A percentile compares a stretch with the other conserved stretches of the same genome.
phyloP scores from a whole-genome alignment of 2,797 vertebrate genomes.

The Dendrocincla fuliginosa region DNA sequence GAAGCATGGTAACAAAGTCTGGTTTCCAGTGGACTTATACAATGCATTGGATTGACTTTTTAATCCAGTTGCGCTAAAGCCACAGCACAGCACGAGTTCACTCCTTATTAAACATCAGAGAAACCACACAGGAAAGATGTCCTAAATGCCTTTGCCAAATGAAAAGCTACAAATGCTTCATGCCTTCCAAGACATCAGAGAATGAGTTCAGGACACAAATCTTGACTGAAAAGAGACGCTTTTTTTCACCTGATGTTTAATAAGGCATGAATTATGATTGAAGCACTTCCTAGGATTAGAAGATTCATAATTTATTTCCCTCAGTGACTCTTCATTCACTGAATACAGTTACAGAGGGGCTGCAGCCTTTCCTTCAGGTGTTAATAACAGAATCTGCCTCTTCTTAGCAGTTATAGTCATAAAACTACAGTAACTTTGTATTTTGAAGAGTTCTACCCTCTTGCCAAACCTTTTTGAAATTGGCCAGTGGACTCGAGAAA shows the following conservation, averaged over 20 bases:
- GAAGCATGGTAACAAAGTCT: background rate
- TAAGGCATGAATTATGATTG: background rate
- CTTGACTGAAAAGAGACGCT: background rate
- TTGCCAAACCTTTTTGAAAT: background rate
- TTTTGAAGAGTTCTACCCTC: background rate
- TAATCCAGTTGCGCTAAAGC: background rate
- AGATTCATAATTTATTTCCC: background rate
- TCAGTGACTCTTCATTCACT: background rate
- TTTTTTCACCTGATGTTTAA: background rate
- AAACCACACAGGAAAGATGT: slow-evolving; percentile 26
- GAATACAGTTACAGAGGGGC: background rate
- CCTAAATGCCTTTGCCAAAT: background rate
- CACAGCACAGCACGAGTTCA: background rate
- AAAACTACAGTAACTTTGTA: background rate
- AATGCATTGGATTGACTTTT: background rate
- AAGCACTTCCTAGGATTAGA: background rate
- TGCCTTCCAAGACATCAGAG: background rate
- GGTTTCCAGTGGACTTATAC: background rate
- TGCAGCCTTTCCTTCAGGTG: background rate
- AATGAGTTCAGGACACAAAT: background rate
- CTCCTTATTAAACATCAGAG: slow-evolving; percentile 11
- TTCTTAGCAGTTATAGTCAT: background rate
- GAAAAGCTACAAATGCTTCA: background rate
- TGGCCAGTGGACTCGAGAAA: background rate
- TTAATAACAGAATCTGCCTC: background rate